Evolutionary conservation across 1,140 invertebrate genomes (phyloP), one percentile per base, ranked within the genome.

Genomic region (Dendroctonus valens): DNA sequence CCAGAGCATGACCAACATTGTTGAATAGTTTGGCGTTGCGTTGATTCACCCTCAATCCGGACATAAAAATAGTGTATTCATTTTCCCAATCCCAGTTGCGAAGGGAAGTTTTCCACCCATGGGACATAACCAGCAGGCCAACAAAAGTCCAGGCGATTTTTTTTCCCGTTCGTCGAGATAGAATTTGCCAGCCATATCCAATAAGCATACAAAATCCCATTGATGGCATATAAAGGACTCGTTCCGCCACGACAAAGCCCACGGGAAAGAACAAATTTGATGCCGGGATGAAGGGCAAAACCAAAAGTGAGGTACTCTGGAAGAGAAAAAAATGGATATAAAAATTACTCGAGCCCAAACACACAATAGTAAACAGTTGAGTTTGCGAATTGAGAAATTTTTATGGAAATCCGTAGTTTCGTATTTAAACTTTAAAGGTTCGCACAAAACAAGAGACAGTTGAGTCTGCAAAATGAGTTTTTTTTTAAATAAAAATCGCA

Each of bases 201-300:
- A 97, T 84, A 4, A 98, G 82, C 77, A 98, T 87, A 76, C 94
- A 98, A 82, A 95, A 98, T 7, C 96, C 96, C 92, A 98, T 97
- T 3, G 95, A 98, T 5, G 97, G 96, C 80, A 96, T 93, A 79
- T 99, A 98, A 0, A 98, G 83, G 41, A 98, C 91, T 72, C 96
- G 82, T 81, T 99, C 96, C 5, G 97, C 96, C 7, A 99, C 89
- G 41, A 98, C 95, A 81, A 98, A 99, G 5, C 96, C 96, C 65
- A 98, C 96, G 0, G 95, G 94, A 75, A 98, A 96, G 81, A 98
- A 97, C 15, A 98, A 82, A 84, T 99, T 99, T 42, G 93, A 96
- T 0, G 97, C 96, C 12, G 96, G 97, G 61, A 98, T 80, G 79
- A 97, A 98, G 63, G 96, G 93, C 50, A 98, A 81, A 48, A 94